Conservation (phyloP, 2,888 invertebrate genomes). For the Leistus spinibarbis region DNA sequence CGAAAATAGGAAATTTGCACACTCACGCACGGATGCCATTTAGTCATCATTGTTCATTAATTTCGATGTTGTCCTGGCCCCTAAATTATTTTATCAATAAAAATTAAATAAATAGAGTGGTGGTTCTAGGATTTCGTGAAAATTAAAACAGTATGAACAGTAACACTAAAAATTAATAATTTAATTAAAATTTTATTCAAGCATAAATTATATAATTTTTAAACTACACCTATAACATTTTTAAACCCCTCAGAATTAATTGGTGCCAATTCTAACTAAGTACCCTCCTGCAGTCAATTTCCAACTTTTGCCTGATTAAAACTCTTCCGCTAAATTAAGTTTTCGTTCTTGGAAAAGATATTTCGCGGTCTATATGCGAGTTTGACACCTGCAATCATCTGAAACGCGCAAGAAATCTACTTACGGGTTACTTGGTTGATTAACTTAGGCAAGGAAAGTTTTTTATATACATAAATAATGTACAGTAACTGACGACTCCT, state of each 20-base stretch:
- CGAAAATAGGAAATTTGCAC: no score
- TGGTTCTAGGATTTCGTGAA: no score
- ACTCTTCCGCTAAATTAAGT: slow-evolving; percentile 37
- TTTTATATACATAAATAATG: no score
- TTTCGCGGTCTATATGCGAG: not conserved
- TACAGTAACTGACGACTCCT: no score
- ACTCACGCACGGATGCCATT: no score
- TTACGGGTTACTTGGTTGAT: not conserved
- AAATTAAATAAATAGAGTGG: no score
- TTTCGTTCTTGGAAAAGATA: slow-evolving; percentile 32
- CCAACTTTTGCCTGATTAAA: slow-evolving; percentile 33
- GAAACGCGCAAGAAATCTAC: not conserved
- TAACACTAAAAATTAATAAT: not conserved
- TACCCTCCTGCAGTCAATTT: slow-evolving; percentile 10
- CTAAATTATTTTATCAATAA: no score
- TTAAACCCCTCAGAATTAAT: not conserved
- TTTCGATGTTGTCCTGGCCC: no score
- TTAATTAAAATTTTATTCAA: not conserved
- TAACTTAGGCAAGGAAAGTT: not conserved
- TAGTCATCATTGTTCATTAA: no score
- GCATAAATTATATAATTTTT: not conserved
- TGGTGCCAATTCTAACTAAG: not conserved
- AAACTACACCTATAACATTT: not conserved
- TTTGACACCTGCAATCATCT: not conserved
- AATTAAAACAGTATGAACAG: no score